Conservation (phyloP, 2,113 vertebrate genomes). For the Tragelaphus strepsiceros region DNA sequence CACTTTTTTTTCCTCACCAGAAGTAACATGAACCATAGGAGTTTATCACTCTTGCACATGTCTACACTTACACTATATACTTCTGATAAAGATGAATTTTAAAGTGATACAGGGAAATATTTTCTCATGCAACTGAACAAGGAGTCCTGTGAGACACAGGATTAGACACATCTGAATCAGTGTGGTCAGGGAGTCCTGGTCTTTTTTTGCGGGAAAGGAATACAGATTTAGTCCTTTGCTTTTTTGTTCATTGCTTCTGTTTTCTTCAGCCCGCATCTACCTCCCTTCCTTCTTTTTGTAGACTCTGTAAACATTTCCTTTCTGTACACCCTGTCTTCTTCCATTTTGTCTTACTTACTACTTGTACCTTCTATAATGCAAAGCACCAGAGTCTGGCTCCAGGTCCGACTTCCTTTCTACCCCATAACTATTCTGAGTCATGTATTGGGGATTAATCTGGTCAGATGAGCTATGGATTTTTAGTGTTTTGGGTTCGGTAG, state of each 20-base stretch:
- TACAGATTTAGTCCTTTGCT: neutral
- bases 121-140: neutral
- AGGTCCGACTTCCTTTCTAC: neutral
- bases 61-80: neutral
- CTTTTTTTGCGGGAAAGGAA: accelerated
- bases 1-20: neutral
- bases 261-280: neutral
- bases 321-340: neutral
- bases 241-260: neutral
- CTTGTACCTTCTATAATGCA: neutral
- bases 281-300: neutral
- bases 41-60: neutral
- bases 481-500: neutral
- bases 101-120: neutral
- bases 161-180: neutral
- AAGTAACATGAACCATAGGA: neutral
- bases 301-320: neutral
- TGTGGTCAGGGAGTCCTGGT: neutral
- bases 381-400: neutral
- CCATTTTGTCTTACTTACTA: neutral
- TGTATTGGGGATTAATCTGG: neutral
- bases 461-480: neutral
- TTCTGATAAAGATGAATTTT: neutral
- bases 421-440: neutral
- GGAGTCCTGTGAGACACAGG: neutral